Evolutionary conservation across 2,888 invertebrate genomes (phyloP).

Genomic region (Prosapia bicincta): DNA sequence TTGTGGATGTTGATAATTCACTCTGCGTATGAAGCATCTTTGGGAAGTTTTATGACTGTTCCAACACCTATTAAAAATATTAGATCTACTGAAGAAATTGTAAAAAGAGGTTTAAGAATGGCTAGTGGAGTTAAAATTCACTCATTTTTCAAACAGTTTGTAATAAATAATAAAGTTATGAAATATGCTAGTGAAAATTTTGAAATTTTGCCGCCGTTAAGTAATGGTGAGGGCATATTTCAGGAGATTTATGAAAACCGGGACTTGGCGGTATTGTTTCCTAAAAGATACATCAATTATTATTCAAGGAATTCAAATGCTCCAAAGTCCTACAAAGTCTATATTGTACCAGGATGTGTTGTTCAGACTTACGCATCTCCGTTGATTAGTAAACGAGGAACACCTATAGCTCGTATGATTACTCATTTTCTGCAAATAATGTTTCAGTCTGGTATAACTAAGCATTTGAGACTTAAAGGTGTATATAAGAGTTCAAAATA

Average conservation of each 20-base stretch:
- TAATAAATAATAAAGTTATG: neutral
- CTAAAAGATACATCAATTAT: neutral
- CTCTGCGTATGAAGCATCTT: conserved; percentile 13
- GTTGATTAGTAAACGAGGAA: neutral
- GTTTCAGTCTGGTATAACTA: conserved; percentile 13
- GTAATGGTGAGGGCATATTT: neutral
- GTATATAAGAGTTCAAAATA: neutral
- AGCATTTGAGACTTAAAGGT: neutral
- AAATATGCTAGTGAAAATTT: neutral
- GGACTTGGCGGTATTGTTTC: conserved; percentile 9
- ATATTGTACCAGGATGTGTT: neutral
- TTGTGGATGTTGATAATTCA: conserved; percentile 3
- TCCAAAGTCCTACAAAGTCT: neutral
- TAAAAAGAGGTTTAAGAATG: conserved; percentile 6
- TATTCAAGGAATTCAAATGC: neutral
- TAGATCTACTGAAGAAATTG: conserved; percentile 5
- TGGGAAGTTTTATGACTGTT: conserved; percentile 17
- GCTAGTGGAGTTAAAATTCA: conserved; percentile 10
- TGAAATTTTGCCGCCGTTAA: conserved; percentile 5
- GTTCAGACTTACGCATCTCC: conserved; percentile 1
- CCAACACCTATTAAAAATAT: conserved; percentile 5
- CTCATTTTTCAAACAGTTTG: neutral
- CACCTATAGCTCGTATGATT: neutral
- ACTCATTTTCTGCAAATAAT: neutral
- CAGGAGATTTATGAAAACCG: neutral